Evolutionary conservation across 2,797 vertebrate genomes (phyloP).

Genomic region (Menidia menidia): DNA sequence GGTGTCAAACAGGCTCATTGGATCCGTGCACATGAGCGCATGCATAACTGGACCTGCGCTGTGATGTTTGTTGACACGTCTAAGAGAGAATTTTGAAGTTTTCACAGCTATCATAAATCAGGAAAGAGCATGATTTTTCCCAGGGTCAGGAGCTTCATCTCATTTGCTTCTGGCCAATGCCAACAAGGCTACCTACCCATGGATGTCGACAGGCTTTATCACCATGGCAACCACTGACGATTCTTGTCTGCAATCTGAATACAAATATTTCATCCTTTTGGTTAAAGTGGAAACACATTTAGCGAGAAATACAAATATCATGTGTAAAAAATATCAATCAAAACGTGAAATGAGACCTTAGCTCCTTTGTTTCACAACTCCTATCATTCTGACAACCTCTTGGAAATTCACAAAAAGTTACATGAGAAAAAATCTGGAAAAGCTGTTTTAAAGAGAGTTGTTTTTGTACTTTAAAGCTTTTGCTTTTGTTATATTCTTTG

Average conservation of each 20-base stretch:
- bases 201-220: constrained; percentile 27
- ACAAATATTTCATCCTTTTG: constrained; percentile 2
- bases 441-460: constrained; percentile 6
- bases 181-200: constrained; percentile 15
- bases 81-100: constrained; percentile 79
- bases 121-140: constrained; percentile 76
- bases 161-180: constrained; percentile 24
- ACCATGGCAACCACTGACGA: constrained; percentile 26
- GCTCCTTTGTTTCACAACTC: constrained; percentile 39
- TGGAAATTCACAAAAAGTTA: constrained; percentile 79
- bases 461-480: constrained; percentile 51
- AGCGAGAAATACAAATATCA: neutral
- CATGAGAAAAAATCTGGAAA: constrained; percentile 44
- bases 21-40: constrained; percentile 72
- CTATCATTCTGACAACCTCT: constrained; percentile 57
- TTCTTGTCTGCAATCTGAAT: constrained; percentile 31
- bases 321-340: constrained; percentile 13
- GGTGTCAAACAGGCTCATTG: constrained; percentile 73
- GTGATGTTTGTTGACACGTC: constrained; percentile 85
- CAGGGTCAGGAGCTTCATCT: constrained; percentile 64
- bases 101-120: constrained; percentile 80
- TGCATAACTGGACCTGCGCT: constrained; percentile 71
- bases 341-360: constrained; percentile 17
- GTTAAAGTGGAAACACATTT: constrained; percentile 21
- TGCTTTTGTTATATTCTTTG: constrained; percentile 24